Evolutionary conservation across 2,113 vertebrate genomes (phyloP).

Genomic region (Dascyllus trimaculatus): DNA sequence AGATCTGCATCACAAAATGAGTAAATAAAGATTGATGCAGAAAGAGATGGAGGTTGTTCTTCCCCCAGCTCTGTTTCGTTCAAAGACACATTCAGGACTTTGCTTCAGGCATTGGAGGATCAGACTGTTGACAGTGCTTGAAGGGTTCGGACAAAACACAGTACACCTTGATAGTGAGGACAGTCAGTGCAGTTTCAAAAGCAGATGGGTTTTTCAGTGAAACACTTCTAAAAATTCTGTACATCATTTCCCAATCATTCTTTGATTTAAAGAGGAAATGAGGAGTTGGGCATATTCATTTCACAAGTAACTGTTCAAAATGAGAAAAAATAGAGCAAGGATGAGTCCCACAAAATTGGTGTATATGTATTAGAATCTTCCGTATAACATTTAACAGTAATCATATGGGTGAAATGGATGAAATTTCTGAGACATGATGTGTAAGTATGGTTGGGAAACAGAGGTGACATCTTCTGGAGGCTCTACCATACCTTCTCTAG

Average conservation of each 20-base stretch:
- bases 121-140: conserved; percentile 30
- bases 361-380: too few relatives aligned
- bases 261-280: not conserved
- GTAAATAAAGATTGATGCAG: conserved; percentile 72
- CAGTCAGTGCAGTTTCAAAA: conserved; percentile 1
- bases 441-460: not conserved
- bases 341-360: too few relatives aligned
- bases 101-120: conserved; percentile 44
- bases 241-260: conserved; percentile 5
- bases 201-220: not conserved
- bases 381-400: too few relatives aligned
- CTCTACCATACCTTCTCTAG: conserved; percentile 91
- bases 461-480: not conserved
- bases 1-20: conserved; percentile 70
- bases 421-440: not conserved
- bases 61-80: conserved; percentile 42
- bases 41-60: conserved; percentile 44
- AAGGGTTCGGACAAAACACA: conserved; percentile 9
- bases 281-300: not conserved
- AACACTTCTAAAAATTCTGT: conserved; percentile 5
- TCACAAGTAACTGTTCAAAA: not conserved
- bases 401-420: too few relatives aligned
- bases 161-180: conserved; percentile 1
- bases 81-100: conserved; percentile 55
- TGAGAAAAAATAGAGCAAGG: not conserved